Evolutionary conservation across 2,888 invertebrate genomes (phyloP).

Genomic region (Andrena haemorrhoa): DNA sequence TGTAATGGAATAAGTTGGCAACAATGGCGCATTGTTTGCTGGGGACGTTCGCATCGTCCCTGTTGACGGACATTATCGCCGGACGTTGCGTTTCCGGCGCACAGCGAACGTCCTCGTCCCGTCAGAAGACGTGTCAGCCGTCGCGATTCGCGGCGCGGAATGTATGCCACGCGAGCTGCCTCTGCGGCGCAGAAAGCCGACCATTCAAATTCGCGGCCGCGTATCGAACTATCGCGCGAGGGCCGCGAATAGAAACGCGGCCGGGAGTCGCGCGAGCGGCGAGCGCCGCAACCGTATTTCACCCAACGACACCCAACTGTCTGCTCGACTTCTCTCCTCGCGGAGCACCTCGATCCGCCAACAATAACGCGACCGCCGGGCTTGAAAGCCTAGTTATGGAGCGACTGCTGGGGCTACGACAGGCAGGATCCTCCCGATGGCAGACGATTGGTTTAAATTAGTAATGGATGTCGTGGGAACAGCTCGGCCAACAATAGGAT

Average conservation of each 20-base stretch:
- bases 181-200: constrained; percentile 66
- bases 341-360: not conserved
- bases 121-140: constrained; percentile 81
- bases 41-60: constrained; percentile 81
- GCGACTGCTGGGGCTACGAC: not conserved
- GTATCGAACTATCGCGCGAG: constrained; percentile 76
- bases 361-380: constrained; percentile 10
- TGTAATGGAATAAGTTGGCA: constrained; percentile 85
- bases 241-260: constrained; percentile 70
- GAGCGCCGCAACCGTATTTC: constrained; percentile 56
- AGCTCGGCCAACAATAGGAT: too few relatives aligned
- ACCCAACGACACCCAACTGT: constrained; percentile 37
- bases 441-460: too few relatives aligned
- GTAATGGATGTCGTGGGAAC: too few relatives aligned
- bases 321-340: constrained; percentile 38
- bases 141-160: constrained; percentile 77
- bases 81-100: constrained; percentile 84
- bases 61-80: constrained; percentile 85
- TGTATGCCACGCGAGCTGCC: constrained; percentile 81
- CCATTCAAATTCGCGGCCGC: constrained; percentile 77
- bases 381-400: not conserved
- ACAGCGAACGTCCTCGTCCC: constrained; percentile 76
- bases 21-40: constrained; percentile 84
- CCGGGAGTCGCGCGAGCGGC: constrained; percentile 53
- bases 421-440: too few relatives aligned